Evolutionary conservation across 2,797 vertebrate genomes (phyloP), one percentile per base, ranked within the genome.

Genomic region (Euthynnus affinis): DNA sequence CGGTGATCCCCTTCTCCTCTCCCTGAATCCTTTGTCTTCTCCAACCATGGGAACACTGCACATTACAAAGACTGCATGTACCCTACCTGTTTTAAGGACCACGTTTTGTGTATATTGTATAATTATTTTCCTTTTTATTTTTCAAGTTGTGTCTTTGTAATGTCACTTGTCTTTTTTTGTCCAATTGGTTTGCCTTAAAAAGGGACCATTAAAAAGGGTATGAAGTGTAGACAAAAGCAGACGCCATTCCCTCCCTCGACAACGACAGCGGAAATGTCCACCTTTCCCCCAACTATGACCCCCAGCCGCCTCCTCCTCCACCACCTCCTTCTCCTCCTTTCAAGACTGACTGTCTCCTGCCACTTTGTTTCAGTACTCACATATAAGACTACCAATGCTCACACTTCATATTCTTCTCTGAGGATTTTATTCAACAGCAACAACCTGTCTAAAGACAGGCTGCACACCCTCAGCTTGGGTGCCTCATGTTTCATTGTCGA

Each of bases 171-270:
- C 74, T 76, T 79, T 72, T 77, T 91, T 87, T 87, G 83, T 93
- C 89, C 61, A 58, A 86, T 90, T 94, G 95, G 95, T 95, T 94
- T 94, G 94, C 95, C 95, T 96, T 96, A 78, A 93, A 93, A 95
- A 96, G 95, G 95, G 94, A 95, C 95, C 94, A 68, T 94, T 93
- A 95, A 95, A 95, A 95, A 94, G 94, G 93, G 90, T 91, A 88
- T 92, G 86, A 94, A 92, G 90, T 91, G 88, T 90, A 87, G 82
- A 91, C 84, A 84, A 76, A 86, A 88, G 85, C 85, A 87, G 90
- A 90, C 74, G 75, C 85, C 90, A 89, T 92, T 89, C 87, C 84
- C 83, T 78, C 69, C 62, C 74, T 81, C 25, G 18, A 86, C 51
- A 76, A 90, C 74, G 73, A 90, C 88, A 90, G 90, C 82, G 34